Base-by-base conservation (phyloP, 2,888 invertebrate genomes). In the Tanaodytes sp. region DNA sequence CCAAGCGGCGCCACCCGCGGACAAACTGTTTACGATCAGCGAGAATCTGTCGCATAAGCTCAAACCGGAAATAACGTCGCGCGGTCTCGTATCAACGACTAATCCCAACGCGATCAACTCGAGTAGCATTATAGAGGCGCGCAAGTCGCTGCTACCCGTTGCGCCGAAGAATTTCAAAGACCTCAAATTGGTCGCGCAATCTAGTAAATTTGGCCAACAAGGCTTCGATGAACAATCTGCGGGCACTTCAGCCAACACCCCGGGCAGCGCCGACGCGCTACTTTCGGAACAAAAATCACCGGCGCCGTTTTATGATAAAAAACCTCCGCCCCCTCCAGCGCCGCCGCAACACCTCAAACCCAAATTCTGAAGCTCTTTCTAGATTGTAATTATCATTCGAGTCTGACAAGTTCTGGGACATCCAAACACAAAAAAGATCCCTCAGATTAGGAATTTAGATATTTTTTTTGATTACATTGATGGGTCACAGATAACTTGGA, bases 31-130 rank as follows among this genome's bases (percentile, higher is more conserved):
- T 62, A 80, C 79, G 40, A 74, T 82, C 62, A 77, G 71, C 72
- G 76, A 77, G 23, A 72, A 54, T 51, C 27, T 78, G 19, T 72
- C 76, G 54, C 62, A 71, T 15, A 79, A 77, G 58, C 79, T 81
- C 49, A 85, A 85, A 73, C 76, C 89, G 9, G 88, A 88, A 55
- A 91, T 91, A 73, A 87, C 88, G 67, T 89, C 88, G 58, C 86
- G 88, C 51, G 89, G 88, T 67, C 85, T 92, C 59, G 86, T 90
- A 2, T 91, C 88, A 0, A 91, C 91, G 2, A 91, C 91, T 36
- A 92, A 91, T 80, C 86, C 87, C 66, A 86, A 87, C 69, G 87
- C 85, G 48, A 87, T 88, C 67, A 85, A 77, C 59, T 76, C 77
- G 52, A 84, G 84, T 73, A 81, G 82, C 72, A 85, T 85, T 81